These are phyloP conservation scores for Heliconius nattereri DNA, from an alignment of 1,140 invertebrate genomes.

Conservation along the genomic window DNA sequence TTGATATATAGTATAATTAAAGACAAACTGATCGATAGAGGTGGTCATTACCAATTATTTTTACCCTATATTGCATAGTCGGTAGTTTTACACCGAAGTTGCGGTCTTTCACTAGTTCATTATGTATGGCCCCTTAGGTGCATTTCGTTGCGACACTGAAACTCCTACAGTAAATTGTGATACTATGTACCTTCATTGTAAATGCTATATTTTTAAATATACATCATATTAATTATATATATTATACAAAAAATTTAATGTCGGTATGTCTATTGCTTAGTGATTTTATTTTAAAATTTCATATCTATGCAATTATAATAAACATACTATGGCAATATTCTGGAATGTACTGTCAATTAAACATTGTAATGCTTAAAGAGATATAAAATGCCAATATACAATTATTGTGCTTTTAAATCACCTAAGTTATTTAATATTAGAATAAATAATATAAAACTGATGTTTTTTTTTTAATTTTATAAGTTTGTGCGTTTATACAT, in stretches of 20 bases:
- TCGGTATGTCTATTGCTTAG: slow-evolving; percentile 10
- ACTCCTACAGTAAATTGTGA: slow-evolving; percentile 16
- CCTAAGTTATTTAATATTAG: slow-evolving; percentile 24
- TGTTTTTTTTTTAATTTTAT: not conserved
- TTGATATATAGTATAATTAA: no score
- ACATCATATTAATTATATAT: not conserved
- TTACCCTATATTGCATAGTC: no score
- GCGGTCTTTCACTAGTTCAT: no score
- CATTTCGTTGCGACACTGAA: slow-evolving; percentile 12
- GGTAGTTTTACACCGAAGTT: no score
- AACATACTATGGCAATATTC: slow-evolving; percentile 28
- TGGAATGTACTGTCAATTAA: slow-evolving; percentile 42
- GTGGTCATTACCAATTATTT: no score
- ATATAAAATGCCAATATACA: slow-evolving; percentile 32
- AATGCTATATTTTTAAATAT: slow-evolving; percentile 27
- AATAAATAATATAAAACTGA: slow-evolving; percentile 12
- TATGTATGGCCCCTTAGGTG: not conserved
- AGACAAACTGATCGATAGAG: no score
- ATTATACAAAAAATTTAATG: not conserved
- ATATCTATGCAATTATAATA: slow-evolving; percentile 20
- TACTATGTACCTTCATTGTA: slow-evolving; percentile 19
- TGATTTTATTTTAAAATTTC: slow-evolving; percentile 15
- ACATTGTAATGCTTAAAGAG: slow-evolving; percentile 27
- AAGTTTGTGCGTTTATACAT: not conserved
- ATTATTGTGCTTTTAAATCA: slow-evolving; percentile 27